Evolutionary conservation across 2,888 invertebrate species (phyloP), one percentile per base, ranked within the genome.

Genomic region (Eulithis testata): DNA sequence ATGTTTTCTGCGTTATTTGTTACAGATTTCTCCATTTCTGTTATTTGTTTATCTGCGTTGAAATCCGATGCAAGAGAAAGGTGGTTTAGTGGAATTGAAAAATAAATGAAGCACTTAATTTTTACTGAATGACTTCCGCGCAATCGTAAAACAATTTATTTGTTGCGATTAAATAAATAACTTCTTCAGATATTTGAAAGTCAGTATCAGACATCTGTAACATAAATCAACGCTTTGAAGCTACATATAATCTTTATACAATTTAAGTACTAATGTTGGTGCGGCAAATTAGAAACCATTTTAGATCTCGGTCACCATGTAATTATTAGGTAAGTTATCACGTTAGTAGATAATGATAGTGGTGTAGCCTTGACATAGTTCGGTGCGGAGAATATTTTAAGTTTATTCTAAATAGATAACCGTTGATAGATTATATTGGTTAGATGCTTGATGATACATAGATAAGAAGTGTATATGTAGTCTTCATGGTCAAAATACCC

Each of bases 331-430:
- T 12, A 56, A 36, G 31, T 5, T 31, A 43, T 11, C 36, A 40
- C 21, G 43, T 21, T 37, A n/a, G 45, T 49, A 47, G 31, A 14
- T 49, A 40, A 49, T 49, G 21, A 47, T 40, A 21, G 49, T 54
- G 9, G 47, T 12, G 12, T 57, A 47, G 47, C 66, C 63, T 60
- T 63, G 63, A 49, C 66, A 62, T 63, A 60, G 47, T 59, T 60
- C 56, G 66, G 60, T 63, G 52, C 9, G 31, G 11, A 52, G 54
- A 55, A 56, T 59, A 44, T 60, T 58, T 45, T 7, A 56, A 55
- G 55, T 60, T 45, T 63, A 60, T 59, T 63, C 52, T 56, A 51
- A 36, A 56, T 51, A 63, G 62, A 62, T 66, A 62, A 63, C 54
- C 14, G 61, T 54, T 65, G 47, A 55, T 55, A 56, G 49, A 55